Evolutionary conservation across 2,113 vertebrate genomes (phyloP).

Genomic region (Phalacrocorax pelagicus): DNA sequence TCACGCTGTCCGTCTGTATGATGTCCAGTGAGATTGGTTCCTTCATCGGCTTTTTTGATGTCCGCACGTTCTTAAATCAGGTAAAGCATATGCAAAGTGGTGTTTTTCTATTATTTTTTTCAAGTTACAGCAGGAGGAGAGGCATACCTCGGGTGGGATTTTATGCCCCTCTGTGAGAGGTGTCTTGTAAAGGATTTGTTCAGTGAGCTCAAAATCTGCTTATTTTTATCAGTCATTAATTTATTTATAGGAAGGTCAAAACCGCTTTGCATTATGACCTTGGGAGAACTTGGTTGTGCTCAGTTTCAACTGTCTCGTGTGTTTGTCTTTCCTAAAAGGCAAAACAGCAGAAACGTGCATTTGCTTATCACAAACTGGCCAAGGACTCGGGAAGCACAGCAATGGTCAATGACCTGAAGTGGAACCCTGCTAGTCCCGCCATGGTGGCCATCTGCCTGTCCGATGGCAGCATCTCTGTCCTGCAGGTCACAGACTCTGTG

Average conservation of each 20-base stretch:
- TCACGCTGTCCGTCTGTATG: slow-evolving; percentile 89
- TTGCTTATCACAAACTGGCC: slow-evolving; percentile 80
- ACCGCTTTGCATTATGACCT: background rate
- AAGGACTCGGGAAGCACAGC: slow-evolving; percentile 59
- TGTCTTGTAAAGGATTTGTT: background rate
- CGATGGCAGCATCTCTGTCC: slow-evolving; percentile 88
- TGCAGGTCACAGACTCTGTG: slow-evolving; percentile 85
- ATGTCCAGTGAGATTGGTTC: slow-evolving; percentile 73
- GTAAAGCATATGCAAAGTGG: slow-evolving; percentile 49
- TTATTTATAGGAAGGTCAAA: background rate
- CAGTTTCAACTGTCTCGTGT: background rate
- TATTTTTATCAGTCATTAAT: background rate
- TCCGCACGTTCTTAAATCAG: slow-evolving; percentile 90
- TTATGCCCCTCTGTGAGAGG: background rate
- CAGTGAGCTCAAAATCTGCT: background rate
- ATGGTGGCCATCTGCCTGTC: slow-evolving; percentile 86
- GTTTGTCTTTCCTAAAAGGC: slow-evolving; percentile 71
- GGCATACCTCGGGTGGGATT: background rate
- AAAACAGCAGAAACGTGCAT: slow-evolving; percentile 84
- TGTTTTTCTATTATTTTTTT: background rate
- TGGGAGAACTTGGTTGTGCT: background rate
- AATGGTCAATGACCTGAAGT: slow-evolving; percentile 87
- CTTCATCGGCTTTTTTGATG: slow-evolving; percentile 89
- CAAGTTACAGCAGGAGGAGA: background rate
- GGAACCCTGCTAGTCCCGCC: slow-evolving; percentile 83